Evolutionary conservation across 35 echinoderm and acorn worm genomes (phyloP), one percentile per base, ranked within the genome.

Genomic region (Anneissia japonica): DNA sequence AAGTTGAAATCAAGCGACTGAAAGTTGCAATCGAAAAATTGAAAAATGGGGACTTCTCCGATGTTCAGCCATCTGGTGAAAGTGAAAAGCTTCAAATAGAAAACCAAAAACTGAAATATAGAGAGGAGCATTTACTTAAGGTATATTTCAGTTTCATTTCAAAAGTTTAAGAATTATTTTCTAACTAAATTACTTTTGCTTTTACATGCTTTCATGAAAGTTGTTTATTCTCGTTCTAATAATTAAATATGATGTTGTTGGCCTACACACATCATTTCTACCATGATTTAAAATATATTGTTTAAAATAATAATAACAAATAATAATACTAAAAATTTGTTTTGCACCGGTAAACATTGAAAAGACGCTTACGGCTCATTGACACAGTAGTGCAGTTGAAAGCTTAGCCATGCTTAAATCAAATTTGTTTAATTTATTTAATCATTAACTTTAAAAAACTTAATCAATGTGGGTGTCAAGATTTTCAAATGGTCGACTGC

Each of bases 81-180:
- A 55, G 90, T 6, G 83, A 92, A 72, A 92, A 90, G 73, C 75
- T 97, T 23, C 77, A 86, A 76, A 36, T 76, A 30, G 87, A 92
- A 46, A 97, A 97, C 78, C 86, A 92, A 80, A 97, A 97, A 77
- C 88, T 97, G 13, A 88, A 92, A 35, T 97, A 92, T 77, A 84
- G 79, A 12, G 43, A 82, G 31, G 82, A 81, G 64, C 84, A 81
- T 87, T 35, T 87, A 41, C 56, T 87, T 46, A 87, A 74, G 73
- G 45, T 75, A 38, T 38, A 72, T 30, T 83, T n/a, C 80, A 35
- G n/a, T 11, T 5, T 14, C 13, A 11, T 84, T 30, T 19, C 32
- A 12, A 72, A 72, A 35, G 11, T 84, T 34, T 32, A 28, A 16
- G 43, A 10, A 84, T 14, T 31, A 82, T n/a, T n/a, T n/a, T n/a